Conservation (phyloP, 2,888 invertebrate species). For the Gisinianus flammeolus region DNA sequence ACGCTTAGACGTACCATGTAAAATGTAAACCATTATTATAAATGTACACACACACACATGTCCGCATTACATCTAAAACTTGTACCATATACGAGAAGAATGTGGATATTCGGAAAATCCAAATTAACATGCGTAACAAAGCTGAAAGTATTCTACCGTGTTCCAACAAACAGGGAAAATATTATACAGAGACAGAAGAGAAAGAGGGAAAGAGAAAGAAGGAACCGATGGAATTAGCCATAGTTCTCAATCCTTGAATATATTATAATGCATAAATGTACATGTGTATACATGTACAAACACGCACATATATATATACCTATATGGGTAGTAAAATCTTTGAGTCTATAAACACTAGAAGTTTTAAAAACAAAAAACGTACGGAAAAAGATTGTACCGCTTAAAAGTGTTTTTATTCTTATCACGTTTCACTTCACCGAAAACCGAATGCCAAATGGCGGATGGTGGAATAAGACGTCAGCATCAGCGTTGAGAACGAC, state of each 20-base stretch:
- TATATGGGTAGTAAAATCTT: not conserved
- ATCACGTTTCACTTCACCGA: slow-evolving; percentile 20
- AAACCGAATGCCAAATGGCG: slow-evolving; percentile 13
- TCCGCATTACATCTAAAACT: not conserved
- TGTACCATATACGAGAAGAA: no score
- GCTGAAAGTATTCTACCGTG: not conserved
- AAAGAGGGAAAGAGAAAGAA: no score
- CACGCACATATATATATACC: not conserved
- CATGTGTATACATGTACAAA: not conserved
- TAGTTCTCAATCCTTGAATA: not conserved
- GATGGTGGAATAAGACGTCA: not conserved
- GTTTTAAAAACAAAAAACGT: slow-evolving; percentile 6
- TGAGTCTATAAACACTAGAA: slow-evolving; percentile 3
- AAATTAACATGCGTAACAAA: not conserved
- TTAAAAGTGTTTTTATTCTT: slow-evolving; percentile 20
- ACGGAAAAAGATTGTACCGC: not conserved
- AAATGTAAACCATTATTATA: not conserved
- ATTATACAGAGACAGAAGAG: not conserved
- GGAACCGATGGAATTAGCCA: not conserved
- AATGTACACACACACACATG: not conserved
- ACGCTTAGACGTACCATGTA: not conserved
- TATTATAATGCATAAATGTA: not conserved
- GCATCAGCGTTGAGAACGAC: slow-evolving; percentile 1
- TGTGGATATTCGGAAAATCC: not conserved
- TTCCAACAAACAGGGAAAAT: no score